These are phyloP conservation scores for Heliconius aoede DNA, from an alignment of 2,888 invertebrate genomes.

Conservation along the genomic window DNA sequence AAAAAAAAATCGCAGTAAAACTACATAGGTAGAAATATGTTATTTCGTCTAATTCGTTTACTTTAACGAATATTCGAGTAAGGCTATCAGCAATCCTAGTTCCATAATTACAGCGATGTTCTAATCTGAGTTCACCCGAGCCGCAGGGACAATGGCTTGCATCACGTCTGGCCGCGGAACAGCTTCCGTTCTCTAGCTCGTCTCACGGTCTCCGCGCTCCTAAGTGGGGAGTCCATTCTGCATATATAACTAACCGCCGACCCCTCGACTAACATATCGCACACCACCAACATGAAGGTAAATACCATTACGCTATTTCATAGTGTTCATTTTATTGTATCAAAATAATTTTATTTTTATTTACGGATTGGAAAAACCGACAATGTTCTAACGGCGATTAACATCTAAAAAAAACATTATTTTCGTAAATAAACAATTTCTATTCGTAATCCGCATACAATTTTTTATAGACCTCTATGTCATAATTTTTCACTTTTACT, in stretches of 20 bases:
- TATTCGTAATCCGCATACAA: neutral
- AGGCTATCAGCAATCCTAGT: constrained; percentile 43
- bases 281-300: constrained; percentile 81
- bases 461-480: neutral
- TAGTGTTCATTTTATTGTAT: constrained; percentile 27
- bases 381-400: neutral
- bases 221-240: constrained; percentile 72
- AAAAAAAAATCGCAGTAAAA: neutral
- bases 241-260: constrained; percentile 74
- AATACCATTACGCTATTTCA: constrained; percentile 50
- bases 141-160: constrained; percentile 75
- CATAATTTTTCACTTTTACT: neutral
- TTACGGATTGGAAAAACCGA: too few relatives aligned
- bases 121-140: constrained; percentile 48
- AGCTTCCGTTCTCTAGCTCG: constrained; percentile 69
- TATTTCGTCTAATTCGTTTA: constrained; percentile 18
- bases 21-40: neutral
- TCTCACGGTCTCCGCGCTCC: constrained; percentile 61
- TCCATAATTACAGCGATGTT: constrained; percentile 50
- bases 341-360: too few relatives aligned
- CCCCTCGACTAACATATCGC: constrained; percentile 72
- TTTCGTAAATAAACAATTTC: too few relatives aligned
- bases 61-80: constrained; percentile 2
- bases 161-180: constrained; percentile 64
- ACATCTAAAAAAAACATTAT: neutral